Percentiles rank a stretch among this genome's conserved stretches.
phyloP scores from a whole-genome alignment of 2,797 vertebrate species.

The Channallabes apus region DNA sequence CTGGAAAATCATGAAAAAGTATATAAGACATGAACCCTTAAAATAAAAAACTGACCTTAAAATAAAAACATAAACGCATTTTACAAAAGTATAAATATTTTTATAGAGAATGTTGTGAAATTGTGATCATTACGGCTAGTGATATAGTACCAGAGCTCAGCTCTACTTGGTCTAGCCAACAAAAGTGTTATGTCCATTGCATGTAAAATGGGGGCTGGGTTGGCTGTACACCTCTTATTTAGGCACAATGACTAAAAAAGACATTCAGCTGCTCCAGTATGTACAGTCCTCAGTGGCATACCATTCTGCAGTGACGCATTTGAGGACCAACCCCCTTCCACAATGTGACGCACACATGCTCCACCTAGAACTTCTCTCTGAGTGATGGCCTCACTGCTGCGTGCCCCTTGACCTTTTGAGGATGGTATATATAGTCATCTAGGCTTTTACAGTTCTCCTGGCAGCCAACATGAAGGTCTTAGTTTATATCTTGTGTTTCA shows the following conservation, averaged over 20 bases:
- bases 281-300: constrained; percentile 56
- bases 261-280: constrained; percentile 64
- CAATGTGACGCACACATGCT: constrained; percentile 43
- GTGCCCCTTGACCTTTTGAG: constrained; percentile 79
- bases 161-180: background rate
- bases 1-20: too few relatives aligned
- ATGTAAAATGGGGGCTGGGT: constrained; percentile 12
- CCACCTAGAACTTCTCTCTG: constrained; percentile 57
- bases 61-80: background rate
- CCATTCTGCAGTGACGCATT: constrained; percentile 53
- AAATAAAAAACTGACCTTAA: too few relatives aligned
- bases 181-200: background rate
- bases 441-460: constrained; percentile 84
- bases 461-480: constrained; percentile 94
- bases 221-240: constrained; percentile 23
- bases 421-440: constrained; percentile 83
- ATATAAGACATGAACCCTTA: too few relatives aligned
- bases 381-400: constrained; percentile 59
- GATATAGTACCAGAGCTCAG: background rate
- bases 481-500: constrained; percentile 84
- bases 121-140: background rate
- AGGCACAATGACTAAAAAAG: constrained; percentile 57
- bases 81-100: background rate
- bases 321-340: constrained; percentile 55
- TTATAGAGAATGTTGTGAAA: background rate